Evolutionary conservation across 2,888 invertebrate genomes (phyloP).

Genomic region (Dione vanillae): DNA sequence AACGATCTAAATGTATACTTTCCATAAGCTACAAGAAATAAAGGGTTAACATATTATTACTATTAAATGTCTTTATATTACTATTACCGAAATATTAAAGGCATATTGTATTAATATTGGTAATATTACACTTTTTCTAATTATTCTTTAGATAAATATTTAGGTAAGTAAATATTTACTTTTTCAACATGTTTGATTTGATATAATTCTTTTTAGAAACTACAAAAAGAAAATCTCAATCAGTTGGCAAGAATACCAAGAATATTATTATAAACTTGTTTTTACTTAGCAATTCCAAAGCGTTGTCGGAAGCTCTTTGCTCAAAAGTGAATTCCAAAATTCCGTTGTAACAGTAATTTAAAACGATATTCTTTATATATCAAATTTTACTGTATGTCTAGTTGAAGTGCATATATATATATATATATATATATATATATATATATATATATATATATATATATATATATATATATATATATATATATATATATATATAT

Average conservation of each 20-base stretch:
- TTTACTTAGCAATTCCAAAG: slow-evolving; percentile 64
- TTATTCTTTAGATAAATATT: no score
- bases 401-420: neutral
- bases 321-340: slow-evolving; percentile 79
- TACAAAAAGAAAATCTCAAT: slow-evolving; percentile 41
- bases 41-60: no score
- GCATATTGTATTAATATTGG: no score
- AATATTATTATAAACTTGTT: slow-evolving; percentile 49
- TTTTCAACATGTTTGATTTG: neutral
- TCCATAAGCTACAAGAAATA: no score
- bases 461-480: no score
- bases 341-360: slow-evolving; percentile 28
- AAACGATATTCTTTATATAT: slow-evolving; percentile 6
- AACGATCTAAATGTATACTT: slow-evolving; percentile 23
- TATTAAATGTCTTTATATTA: no score
- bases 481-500: no score
- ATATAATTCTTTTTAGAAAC: neutral
- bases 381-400: neutral
- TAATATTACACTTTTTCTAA: no score
- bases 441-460: no score
- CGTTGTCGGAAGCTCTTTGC: slow-evolving; percentile 72
- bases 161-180: no score
- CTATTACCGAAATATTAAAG: no score
- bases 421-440: no score
- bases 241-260: slow-evolving; percentile 46